These are phyloP conservation scores for Kryphioiulus occultus DNA, from an alignment of 2,888 invertebrate species.

Conservation along the genomic window DNA sequence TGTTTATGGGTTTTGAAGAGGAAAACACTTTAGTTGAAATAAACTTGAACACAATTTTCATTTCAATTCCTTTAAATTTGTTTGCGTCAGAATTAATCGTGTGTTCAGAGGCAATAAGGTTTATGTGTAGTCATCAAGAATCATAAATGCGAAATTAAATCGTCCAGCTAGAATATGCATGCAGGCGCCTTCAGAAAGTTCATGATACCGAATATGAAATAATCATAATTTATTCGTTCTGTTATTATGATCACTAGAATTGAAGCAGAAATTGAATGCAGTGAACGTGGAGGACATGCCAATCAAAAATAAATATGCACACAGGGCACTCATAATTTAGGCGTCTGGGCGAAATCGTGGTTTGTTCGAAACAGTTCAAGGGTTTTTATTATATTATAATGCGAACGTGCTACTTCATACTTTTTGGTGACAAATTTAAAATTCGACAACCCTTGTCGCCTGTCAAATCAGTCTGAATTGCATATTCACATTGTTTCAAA, in stretches of 20 bases:
- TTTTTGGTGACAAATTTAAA: background rate
- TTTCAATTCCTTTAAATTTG: background rate
- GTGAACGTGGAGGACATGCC: background rate
- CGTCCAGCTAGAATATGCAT: background rate
- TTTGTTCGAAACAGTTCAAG: background rate
- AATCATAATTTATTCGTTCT: constrained; percentile 12
- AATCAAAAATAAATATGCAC: constrained; percentile 25
- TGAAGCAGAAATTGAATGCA: background rate
- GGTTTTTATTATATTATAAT: constrained; percentile 18
- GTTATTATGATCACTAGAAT: background rate
- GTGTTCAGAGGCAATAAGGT: background rate
- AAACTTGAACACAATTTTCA: background rate
- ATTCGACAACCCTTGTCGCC: background rate
- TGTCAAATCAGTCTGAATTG: background rate
- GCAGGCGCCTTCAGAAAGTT: background rate
- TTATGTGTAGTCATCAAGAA: background rate
- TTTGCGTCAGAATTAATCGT: background rate
- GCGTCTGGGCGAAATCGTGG: background rate
- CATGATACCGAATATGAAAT: constrained; percentile 26
- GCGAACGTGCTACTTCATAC: constrained; percentile 19
- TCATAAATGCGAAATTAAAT: background rate
- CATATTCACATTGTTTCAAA: background rate
- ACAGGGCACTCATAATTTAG: background rate
- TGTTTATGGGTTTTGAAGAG: too few species aligned
- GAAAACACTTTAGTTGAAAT: too few species aligned